Percentiles rank a stretch among this genome's conserved stretches.
Evolutionary conservation across 2,797 vertebrate species (phyloP).

Genomic region (Protonibea diacanthus): DNA sequence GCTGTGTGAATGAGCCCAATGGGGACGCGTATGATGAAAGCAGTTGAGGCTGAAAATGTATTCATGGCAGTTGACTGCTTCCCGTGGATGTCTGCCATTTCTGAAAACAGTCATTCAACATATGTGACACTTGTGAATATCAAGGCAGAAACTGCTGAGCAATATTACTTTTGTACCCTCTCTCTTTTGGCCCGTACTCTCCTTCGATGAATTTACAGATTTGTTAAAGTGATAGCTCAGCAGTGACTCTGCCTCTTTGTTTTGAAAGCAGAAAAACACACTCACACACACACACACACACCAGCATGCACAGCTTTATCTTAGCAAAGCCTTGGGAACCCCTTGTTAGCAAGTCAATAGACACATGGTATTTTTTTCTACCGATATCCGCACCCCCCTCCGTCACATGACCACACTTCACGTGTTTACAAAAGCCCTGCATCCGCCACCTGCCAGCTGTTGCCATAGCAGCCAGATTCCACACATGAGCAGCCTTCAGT

Average conservation of each 20-base stretch:
- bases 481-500: constrained; percentile 63
- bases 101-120: constrained; percentile 23
- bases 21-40: neutral
- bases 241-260: neutral
- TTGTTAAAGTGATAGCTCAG: constrained; percentile 28
- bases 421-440: constrained; percentile 70
- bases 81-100: constrained; percentile 4
- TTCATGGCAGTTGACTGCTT: constrained; percentile 12
- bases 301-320: constrained; percentile 13
- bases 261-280: constrained; percentile 2
- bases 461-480: constrained; percentile 82
- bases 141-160: neutral
- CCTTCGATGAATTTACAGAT: constrained; percentile 2
- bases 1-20: constrained; percentile 17
- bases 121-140: constrained; percentile 4
- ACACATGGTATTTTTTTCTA: constrained; percentile 33
- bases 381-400: constrained; percentile 55
- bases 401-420: constrained; percentile 67
- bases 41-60: constrained; percentile 15
- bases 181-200: neutral
- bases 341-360: neutral
- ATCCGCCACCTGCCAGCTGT: constrained; percentile 73
- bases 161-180: neutral
- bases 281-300: constrained; percentile 6
- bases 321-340: neutral